Base-by-base conservation (phyloP, 2,113 vertebrate species). In the Sceloporus undulatus region DNA sequence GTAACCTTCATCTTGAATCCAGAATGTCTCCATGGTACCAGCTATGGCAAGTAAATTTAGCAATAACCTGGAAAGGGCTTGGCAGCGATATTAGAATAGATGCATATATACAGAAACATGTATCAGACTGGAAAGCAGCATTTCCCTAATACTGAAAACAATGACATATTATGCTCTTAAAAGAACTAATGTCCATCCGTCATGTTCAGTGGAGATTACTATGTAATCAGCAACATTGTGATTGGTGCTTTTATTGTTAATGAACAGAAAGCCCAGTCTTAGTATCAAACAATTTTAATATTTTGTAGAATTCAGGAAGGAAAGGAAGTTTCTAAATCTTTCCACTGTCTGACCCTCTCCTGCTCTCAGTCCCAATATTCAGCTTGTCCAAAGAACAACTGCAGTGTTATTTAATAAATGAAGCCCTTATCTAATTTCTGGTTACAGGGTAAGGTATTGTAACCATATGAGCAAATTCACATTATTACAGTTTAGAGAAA, bases 1-100 rank as follows among this genome's bases (percentile, higher is more conserved):
- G 84, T 94, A 94, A 91, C 92, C 83, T 93, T 95, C 85, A 86
- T 91, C 87, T 93, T 88, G 94, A 85, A 87, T 93, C 73, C 82
- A 91, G 93, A 92, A 93, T 88, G 88, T 89, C n/a, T 54, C 70
- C 89, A 87, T 38, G 77, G 34, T 0, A 14, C 1, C 7, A 9
- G 3, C 62, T 77, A 89, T 82, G 87, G 74, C 91, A 89, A n/a
- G 25, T 80, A 87, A 91, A 88, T 90, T 84, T 76, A 77, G 66
- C 0, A 79, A 79, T 27, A 84, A 59, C 86, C 91, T 87, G 9
- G 80, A 80, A 90, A 92, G 92, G 85, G 1, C 85, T 92, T 54
- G 19, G 48, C 29, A 34, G 2, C 13, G 84, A 89, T 80, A 52
- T 19, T 29, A 25, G 16, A 27, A 76, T 21, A 80, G 40, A 3